These are phyloP conservation scores for Platichthys stellatus DNA, from an alignment of 2,113 vertebrate species.

Conservation along the genomic window DNA sequence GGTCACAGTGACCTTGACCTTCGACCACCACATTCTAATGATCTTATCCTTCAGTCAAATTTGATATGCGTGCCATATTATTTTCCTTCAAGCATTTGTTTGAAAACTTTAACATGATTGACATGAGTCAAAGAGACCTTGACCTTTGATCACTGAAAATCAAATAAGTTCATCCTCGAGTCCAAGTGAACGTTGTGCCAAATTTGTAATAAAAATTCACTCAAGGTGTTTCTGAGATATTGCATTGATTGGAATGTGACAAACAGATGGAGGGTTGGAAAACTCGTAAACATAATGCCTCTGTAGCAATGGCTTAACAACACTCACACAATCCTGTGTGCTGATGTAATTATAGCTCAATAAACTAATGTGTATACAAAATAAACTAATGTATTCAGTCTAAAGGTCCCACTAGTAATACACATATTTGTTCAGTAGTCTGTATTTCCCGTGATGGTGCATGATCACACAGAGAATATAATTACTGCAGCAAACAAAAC, in stretches of 20 bases:
- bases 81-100: not conserved
- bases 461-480: slow-evolving; percentile 27
- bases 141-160: too few relatives aligned
- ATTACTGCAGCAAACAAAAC: slow-evolving; percentile 22
- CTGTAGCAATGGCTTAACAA: too few relatives aligned
- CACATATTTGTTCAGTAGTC: not conserved
- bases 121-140: too few relatives aligned
- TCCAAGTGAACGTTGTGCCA: too few relatives aligned
- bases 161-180: too few relatives aligned
- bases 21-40: too few relatives aligned
- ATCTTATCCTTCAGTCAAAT: not conserved
- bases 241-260: too few relatives aligned
- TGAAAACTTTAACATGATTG: not conserved
- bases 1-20: not conserved
- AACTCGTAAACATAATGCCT: too few relatives aligned
- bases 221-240: too few relatives aligned
- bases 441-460: slow-evolving; percentile 3
- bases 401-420: not conserved
- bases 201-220: too few relatives aligned
- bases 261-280: too few relatives aligned
- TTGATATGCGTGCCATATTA: not conserved
- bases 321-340: too few relatives aligned
- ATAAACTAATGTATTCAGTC: slow-evolving; percentile 7
- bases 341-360: not conserved
- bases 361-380: slow-evolving; percentile 14